Base-by-base conservation (phyloP, 2,113 vertebrate species). In the Saimiri boliviensis region DNA sequence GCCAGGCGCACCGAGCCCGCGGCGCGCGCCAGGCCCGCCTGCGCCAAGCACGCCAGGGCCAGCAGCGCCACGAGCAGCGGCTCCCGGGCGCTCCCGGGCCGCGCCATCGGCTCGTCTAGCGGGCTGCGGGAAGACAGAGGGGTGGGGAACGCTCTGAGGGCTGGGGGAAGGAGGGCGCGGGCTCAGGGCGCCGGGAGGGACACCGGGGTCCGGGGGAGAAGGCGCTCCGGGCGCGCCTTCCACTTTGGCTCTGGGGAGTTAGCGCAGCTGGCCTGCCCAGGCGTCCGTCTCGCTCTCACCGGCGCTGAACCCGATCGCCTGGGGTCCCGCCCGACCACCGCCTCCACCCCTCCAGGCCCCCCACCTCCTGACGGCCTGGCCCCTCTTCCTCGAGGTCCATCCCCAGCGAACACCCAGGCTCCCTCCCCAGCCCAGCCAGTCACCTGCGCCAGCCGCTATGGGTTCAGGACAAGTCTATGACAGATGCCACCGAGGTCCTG, bases 1-100 rank as follows among this genome's bases (percentile, higher is more conserved):
- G 99, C 99, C 45, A 99, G 98, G 92, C 99, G 99, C 98, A 99
- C 99, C 7, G 99, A 99, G 98, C 21, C 99, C 98, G 86, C 99
- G 97, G 16, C 97, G 95, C 74, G 98, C 98, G 92, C 96, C 42
- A 16, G 70, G 76, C 58, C 81, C 19, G 42, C 86, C 79, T 14
- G 81, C 35, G 37, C 87, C 58, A 93, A 49, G 76, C 85, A 35
- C 17, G 40, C 14, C 86, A 92, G 70, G 21, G 21, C 23, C 23
- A 27, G 42, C 76, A 94, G 91, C 86, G 76, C 58, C 35, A 19
- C 32, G 30, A 89, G 81, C 20, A 42, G 45, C 3, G 16, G n/a
- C 6, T 13, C 56, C 4, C 27, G 6, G 45, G 30, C 0, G 40
- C 76, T 23, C 71, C 56, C 0, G 11, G 47, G 8, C 32, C 32